Base-by-base conservation (phyloP, 2,797 vertebrate genomes). In the Diplodus sargus region DNA sequence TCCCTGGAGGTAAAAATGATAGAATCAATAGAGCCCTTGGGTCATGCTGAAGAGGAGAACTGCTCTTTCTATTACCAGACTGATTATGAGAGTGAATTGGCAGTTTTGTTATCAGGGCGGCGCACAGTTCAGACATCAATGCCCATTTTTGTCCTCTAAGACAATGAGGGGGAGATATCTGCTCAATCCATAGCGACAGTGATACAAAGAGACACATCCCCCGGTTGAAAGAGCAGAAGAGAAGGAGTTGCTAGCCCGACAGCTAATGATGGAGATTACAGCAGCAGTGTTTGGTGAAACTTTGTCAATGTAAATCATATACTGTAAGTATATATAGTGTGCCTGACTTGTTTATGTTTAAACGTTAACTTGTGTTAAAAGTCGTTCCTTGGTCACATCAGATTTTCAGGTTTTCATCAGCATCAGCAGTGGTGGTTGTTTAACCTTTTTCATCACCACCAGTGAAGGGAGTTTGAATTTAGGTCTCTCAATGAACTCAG, bases 81-180 rank as follows among this genome's bases (percentile, higher is more conserved):
- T 63, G 69, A 87, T 93, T 78, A 85, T 67, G 69, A 81, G 76
- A 57, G 63, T 10, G 78, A 82, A 87, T 63, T 84, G 85, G 87
- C 85, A 78, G 78, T 73, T 86, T 78, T 82, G 88, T 91, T 92
- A 91, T 89, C 88, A 60, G 71, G 51, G 62, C 10, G 12, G 23
- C 25, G 48, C 85, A 89, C 78, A 76, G 76, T 79, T 74, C 72
- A 79, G 69, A 86, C 70, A 79, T 82, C 84, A 82, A 30, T 85
- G 87, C 53, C 64, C 22, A 57, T 72, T 87, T 83, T 89, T 91
- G 89, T 90, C 84, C 78, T 82, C 59, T 59, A 75, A 74, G 85
- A 92, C 85, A 93, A 88, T 64, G 69, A 79, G 12, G 70, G 72
- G 66, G 65, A 43, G 75, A 67, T 88, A 89, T 92, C 85, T 67